Conservation (phyloP, 30 jellyfish, hydroid and myxozoan genomes). For the Pseudorhiza aurosa region DNA sequence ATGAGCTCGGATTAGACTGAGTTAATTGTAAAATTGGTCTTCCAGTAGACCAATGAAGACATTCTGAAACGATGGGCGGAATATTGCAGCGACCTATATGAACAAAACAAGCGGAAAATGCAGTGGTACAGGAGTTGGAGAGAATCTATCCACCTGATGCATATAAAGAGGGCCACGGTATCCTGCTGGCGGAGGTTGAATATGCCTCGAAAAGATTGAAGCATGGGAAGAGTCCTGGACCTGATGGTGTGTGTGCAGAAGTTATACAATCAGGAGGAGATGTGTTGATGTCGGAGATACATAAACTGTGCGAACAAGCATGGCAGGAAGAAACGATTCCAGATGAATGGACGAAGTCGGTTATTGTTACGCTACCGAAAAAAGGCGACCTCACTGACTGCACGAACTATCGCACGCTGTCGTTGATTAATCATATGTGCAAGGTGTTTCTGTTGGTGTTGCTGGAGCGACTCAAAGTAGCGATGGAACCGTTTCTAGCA, state of each 20-base stretch:
- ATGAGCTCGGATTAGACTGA: too few species aligned
- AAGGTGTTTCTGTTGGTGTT: too few species aligned
- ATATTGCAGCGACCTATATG: background rate
- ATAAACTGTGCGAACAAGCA: background rate
- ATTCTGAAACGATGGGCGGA: background rate
- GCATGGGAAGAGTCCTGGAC: slow-evolving; percentile 12
- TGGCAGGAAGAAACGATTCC: background rate
- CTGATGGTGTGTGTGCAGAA: slow-evolving; percentile 5
- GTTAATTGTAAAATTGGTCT: too few species aligned
- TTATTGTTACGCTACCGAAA: background rate
- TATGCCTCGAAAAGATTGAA: background rate
- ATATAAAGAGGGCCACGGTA: background rate
- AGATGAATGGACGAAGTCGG: background rate
- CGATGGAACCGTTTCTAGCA: too few species aligned
- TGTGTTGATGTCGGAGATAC: background rate
- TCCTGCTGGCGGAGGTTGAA: background rate
- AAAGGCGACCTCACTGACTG: background rate
- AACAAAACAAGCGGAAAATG: background rate
- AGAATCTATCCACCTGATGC: background rate
- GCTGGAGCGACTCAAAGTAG: too few species aligned
- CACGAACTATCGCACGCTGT: slow-evolving; percentile 9
- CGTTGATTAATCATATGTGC: background rate
- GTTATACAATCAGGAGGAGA: slow-evolving; percentile 12
- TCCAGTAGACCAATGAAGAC: background rate
- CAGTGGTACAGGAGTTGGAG: background rate